phyloP scores from a whole-genome alignment of 2,113 vertebrate genomes.

The Casuarius casuarius region DNA sequence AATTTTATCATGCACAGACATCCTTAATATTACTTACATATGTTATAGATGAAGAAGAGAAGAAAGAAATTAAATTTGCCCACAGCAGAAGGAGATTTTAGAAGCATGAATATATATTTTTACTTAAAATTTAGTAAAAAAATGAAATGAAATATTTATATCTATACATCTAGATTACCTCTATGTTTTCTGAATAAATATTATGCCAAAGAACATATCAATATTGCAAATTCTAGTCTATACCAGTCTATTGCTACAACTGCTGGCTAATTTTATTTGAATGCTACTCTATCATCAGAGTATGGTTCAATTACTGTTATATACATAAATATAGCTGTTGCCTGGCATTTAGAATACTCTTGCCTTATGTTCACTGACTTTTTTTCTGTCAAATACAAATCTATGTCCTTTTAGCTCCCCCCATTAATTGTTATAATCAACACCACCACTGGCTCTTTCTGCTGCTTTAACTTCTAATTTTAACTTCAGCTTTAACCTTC shows the following conservation, averaged over 20 bases:
- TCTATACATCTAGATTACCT: neutral
- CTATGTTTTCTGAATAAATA: constrained; percentile 35
- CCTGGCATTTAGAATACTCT: constrained; percentile 9
- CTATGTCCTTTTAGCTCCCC: neutral
- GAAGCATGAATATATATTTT: neutral
- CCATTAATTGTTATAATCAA: neutral
- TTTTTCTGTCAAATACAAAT: neutral
- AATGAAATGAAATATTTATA: constrained; percentile 17
- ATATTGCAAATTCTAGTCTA: constrained; percentile 8
- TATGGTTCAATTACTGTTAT: constrained; percentile 38
- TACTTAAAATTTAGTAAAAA: neutral
- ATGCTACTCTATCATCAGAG: constrained; percentile 2
- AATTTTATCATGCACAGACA: neutral
- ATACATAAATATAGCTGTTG: constrained; percentile 49
- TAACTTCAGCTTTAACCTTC: neutral
- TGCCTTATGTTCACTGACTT: neutral
- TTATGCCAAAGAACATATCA: neutral
- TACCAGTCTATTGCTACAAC: neutral
- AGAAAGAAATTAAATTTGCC: constrained; percentile 31
- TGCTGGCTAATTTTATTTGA: constrained; percentile 53
- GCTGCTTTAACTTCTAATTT: neutral
- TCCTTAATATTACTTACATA: constrained; percentile 11
- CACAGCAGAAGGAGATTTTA: neutral
- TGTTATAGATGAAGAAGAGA: neutral
- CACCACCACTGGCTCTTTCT: neutral